Base-by-base conservation (phyloP, 2,797 vertebrate species). In the Bryconaethiops microstoma region DNA sequence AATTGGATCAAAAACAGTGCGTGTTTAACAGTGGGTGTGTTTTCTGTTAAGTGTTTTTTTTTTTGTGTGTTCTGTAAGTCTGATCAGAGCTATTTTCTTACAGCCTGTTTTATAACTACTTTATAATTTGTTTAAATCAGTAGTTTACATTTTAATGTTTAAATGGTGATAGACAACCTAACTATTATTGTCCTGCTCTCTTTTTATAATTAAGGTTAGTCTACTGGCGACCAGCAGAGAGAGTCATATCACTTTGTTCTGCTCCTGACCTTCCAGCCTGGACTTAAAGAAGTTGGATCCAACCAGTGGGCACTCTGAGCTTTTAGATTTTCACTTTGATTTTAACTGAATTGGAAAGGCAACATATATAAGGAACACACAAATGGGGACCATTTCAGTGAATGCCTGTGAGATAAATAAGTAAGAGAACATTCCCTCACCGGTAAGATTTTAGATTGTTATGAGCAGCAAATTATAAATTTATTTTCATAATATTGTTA, bases 401-500 rank as follows among this genome's bases (percentile, higher is more conserved):
- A 82, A 78, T 75, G 68, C 74, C 80, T 81, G 63, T 74, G 59
- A 81, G 73, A 80, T 81, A 81, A 83, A 81, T 81, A 82, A 82
- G 55, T 76, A 78, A 80, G 50, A 67, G 74, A 85, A 82, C 79
- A 84, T 81, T 85, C 79, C 79, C 65, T 75, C 39, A 1, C 75
- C 17, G 65, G 76, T 85, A 80, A 73, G 80, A 45, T 67, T 80
- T 83, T 76, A 70, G 42, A 52, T 79, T 74, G 64, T 40, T 78
- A 57, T 76, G 35, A 77, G 69, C 77, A 76, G 67, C 10, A 76
- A 42, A 74, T 77, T 74, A 25, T 13, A 23, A 19, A 69, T 39
- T 25, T 21, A 45, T 39, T 39, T 81, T 84, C 70, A 55, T 76
- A 67, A 12, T 50, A 50, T 50, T 50, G 0, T 29, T 60, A 17